Conservation (phyloP, 2,888 invertebrate species). For the Fragum sueziense region DNA sequence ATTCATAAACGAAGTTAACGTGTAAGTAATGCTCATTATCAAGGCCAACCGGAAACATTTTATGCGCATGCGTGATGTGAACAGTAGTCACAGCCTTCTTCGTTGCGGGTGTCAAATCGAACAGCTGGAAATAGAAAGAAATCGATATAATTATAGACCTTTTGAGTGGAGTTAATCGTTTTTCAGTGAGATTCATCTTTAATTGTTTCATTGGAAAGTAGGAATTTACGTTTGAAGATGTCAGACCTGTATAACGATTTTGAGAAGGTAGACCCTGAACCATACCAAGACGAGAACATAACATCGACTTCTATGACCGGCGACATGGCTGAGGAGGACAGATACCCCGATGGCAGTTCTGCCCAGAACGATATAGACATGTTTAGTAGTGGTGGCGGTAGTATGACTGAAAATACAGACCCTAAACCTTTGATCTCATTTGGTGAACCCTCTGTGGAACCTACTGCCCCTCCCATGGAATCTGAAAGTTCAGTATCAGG, state of each 20-base stretch:
- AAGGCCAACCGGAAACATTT: neutral
- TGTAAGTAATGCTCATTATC: no score
- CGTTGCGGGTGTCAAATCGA: conserved; percentile 19
- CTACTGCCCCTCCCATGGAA: conserved; percentile 16
- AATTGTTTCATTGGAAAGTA: neutral
- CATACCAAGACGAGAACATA: conserved; percentile 71
- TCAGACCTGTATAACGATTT: conserved; percentile 63
- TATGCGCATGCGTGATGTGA: conserved; percentile 48
- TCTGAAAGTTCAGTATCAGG: neutral
- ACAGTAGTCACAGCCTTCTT: conserved; percentile 37
- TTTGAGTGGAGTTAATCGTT: neutral
- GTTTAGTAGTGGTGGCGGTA: neutral
- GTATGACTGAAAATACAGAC: neutral
- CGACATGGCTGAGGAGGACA: conserved; percentile 73
- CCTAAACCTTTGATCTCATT: conserved; percentile 18
- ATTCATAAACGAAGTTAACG: no score
- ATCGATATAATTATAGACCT: conserved; percentile 2
- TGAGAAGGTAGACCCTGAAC: conserved; percentile 61
- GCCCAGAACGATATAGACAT: conserved; percentile 19
- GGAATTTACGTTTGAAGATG: conserved; percentile 29
- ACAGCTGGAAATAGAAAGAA: conserved; percentile 13
- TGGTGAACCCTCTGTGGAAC: conserved; percentile 7
- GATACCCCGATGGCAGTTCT: conserved; percentile 49
- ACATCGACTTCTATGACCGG: conserved; percentile 71
- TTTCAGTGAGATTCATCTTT: neutral